Evolutionary conservation across 2,888 invertebrate species (phyloP).

Genomic region (Euzophera pinguis): DNA sequence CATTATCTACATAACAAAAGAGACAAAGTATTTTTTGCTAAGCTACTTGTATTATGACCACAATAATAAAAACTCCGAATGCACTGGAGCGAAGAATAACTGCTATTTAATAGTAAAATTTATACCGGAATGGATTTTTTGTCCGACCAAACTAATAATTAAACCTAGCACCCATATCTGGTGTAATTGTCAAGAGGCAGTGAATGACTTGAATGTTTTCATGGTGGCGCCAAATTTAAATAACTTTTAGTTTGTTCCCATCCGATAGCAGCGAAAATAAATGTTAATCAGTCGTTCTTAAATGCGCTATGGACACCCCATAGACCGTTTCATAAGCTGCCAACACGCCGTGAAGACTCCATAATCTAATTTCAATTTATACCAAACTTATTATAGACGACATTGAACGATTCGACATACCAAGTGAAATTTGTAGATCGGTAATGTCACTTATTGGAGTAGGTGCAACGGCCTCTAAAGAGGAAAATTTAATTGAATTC

Average conservation of each 20-base stretch:
- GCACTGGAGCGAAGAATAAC: conserved; percentile 54
- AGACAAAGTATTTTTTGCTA: conserved; percentile 39
- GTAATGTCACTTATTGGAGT: conserved; percentile 59
- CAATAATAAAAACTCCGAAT: conserved; percentile 50
- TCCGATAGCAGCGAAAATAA: conserved; percentile 60
- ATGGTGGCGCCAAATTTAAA: conserved; percentile 33
- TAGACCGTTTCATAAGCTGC: conserved; percentile 68
- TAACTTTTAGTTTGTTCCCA: conserved; percentile 47
- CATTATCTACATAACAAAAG: conserved; percentile 2
- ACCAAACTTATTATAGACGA: conserved; percentile 59
- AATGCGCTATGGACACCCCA: conserved; percentile 63
- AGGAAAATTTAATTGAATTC: conserved; percentile 71
- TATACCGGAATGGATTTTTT: conserved; percentile 55
- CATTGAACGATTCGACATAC: conserved; percentile 62
- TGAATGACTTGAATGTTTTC: conserved; percentile 21
- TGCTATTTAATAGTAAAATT: conserved; percentile 46
- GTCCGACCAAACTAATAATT: conserved; percentile 52
- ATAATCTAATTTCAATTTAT: conserved; percentile 76
- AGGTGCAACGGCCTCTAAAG: conserved; percentile 58
- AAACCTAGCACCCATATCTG: conserved; percentile 36
- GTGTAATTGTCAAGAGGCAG: conserved; percentile 29
- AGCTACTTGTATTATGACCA: conserved; percentile 41
- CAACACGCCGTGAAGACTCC: conserved; percentile 62
- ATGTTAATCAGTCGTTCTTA: conserved; percentile 66
- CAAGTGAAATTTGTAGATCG: conserved; percentile 55